These are phyloP conservation scores for Drosophila ercepeae DNA, from an alignment of 1,140 invertebrate genomes.

Conservation along the genomic window DNA sequence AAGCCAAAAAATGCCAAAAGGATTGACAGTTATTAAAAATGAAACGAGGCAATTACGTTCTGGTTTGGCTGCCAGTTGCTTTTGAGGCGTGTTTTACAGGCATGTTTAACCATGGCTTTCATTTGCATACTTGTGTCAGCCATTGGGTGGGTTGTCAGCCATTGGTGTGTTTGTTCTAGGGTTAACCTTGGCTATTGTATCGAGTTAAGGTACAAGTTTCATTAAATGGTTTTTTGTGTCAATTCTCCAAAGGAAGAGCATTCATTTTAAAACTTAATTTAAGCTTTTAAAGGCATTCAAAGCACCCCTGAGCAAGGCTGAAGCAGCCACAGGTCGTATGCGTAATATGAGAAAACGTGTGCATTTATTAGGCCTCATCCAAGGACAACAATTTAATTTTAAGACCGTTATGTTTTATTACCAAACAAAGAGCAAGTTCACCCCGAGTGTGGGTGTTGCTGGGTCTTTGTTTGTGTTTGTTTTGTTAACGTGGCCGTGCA, in stretches of 20 bases:
- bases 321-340: neutral
- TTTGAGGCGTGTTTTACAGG: conserved; percentile 68
- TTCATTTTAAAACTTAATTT: too few relatives aligned
- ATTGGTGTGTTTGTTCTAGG: neutral
- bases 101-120: conserved; percentile 72
- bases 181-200: conserved; percentile 7
- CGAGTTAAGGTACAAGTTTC: neutral
- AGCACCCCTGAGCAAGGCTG: too few relatives aligned
- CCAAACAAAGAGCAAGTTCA: neutral
- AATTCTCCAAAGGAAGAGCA: too few relatives aligned
- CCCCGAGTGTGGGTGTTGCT: conserved; percentile 3
- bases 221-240: neutral
- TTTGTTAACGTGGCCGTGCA: conserved; percentile 47
- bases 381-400: neutral
- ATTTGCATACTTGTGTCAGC: conserved; percentile 44
- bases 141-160: neutral
- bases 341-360: neutral
- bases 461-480: conserved; percentile 27
- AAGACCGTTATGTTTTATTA: neutral
- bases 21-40: conserved; percentile 81
- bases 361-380: neutral
- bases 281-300: too few relatives aligned
- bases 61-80: conserved; percentile 58
- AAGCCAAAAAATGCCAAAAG: conserved; percentile 44
- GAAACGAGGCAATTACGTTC: conserved; percentile 79